These are phyloP conservation scores for Sebastes melanostomus DNA, from an alignment of 2,797 vertebrate species.

Conservation along the genomic window DNA sequence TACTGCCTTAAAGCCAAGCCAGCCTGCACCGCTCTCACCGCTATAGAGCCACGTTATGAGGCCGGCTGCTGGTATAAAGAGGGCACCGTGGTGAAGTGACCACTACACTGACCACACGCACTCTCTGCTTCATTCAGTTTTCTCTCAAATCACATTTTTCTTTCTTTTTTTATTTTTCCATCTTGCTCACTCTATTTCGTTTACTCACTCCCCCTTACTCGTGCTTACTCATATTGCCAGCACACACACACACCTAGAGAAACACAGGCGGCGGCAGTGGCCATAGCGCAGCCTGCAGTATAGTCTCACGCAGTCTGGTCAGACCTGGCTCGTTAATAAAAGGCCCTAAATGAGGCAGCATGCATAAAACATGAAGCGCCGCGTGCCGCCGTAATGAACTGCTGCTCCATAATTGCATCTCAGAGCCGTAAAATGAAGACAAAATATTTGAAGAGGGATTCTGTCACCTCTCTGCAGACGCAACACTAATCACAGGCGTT, in stretches of 20 bases:
- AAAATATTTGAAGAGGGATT: conserved; percentile 89
- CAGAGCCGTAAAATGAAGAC: conserved; percentile 86
- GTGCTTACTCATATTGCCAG: conserved; percentile 40
- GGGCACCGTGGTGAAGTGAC: conserved; percentile 65
- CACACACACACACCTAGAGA: conserved; percentile 12
- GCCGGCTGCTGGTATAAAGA: conserved; percentile 55
- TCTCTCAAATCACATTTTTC: conserved; percentile 58
- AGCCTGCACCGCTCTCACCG: conserved; percentile 27
- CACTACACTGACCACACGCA: conserved; percentile 69
- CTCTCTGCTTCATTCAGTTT: conserved; percentile 54
- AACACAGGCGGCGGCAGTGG: conserved; percentile 37
- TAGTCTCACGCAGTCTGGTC: conserved; percentile 64
- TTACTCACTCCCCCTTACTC: conserved; percentile 34
- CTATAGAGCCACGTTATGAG: conserved; percentile 38
- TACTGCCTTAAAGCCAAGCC: conserved; percentile 63
- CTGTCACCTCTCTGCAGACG: conserved; percentile 85
- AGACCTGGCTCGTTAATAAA: conserved; percentile 80
- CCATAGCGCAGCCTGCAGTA: conserved; percentile 52
- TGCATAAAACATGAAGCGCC: conserved; percentile 87
- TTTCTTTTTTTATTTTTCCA: conserved; percentile 48
- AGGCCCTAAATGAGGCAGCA: conserved; percentile 81
- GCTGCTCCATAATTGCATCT: conserved; percentile 86
- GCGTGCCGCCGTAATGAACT: conserved; percentile 82
- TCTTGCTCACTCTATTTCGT: conserved; percentile 38
- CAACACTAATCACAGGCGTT: conserved; percentile 85